Base-by-base conservation (phyloP, 2,113 vertebrate species). In the Rhodinocichla rosea region DNA sequence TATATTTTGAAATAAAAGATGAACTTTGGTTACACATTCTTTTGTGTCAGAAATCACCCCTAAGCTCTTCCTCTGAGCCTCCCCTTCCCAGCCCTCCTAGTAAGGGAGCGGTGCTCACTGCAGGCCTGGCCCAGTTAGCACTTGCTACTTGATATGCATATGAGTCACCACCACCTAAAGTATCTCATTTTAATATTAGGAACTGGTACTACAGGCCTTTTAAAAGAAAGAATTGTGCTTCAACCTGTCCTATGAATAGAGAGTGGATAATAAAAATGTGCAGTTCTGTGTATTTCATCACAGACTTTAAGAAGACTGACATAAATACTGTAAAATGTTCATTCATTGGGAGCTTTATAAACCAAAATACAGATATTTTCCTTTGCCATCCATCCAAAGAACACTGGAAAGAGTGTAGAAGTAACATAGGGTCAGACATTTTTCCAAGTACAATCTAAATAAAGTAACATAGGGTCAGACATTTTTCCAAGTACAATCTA, bases 21-120 rank as follows among this genome's bases (percentile, higher is more conserved):
- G 62, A 95, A 56, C 69, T 89, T 94, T 52, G 65, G 21, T 77
- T 92, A 39, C 30, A 59, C 16, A 14, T 86, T 71, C 53, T 62
- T 70, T 82, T 70, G 27, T 91, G 87, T 76, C 87, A 97, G 44
- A 92, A 95, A 84, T 87, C 69, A 52, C 56, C 92, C 77, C 21
- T 84, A 63, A 94, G 90, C 92, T 83, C 76, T 93, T 97, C 91
- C 86, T 94, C 59, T 87, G 55, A 89, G 76, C 33, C 47, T 84
- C 28, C 40, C 42, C 28, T 82, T 86, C 73, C 76, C 60, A 83
- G 19, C 35, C 27, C 27, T 89, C n/a, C 22, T 19, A 50, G 44
- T 13, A 80, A 93, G 9, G 53, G 27, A 7, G 42, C 3, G 0
- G 10, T 45, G 37, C 49, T 87, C 91, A 60, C 85, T 80, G 71